These are phyloP conservation scores for Drosophila nr. fundita DNA, from an alignment of 2,888 invertebrate species.

Conservation along the genomic window DNA sequence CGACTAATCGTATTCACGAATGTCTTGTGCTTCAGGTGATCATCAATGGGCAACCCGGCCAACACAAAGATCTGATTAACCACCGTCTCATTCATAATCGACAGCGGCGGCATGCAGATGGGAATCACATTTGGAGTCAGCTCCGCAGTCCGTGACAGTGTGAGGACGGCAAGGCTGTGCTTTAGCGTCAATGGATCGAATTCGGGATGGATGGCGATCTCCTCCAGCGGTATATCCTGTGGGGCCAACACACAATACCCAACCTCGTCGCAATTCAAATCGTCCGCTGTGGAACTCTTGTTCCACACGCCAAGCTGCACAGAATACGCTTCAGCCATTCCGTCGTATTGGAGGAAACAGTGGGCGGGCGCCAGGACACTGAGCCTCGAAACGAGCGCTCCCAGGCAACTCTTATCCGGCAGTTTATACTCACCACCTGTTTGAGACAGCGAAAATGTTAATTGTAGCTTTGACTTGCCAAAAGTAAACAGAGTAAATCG, in stretches of 20 bases:
- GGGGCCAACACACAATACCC: constrained; percentile 62
- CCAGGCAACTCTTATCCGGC: constrained; percentile 46
- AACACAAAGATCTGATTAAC: constrained; percentile 49
- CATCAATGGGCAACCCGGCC: constrained; percentile 42
- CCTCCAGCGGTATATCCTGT: constrained; percentile 56
- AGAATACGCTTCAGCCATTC: constrained; percentile 52
- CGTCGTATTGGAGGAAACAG: constrained; percentile 61
- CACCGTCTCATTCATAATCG: constrained; percentile 39
- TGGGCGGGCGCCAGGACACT: constrained; percentile 65
- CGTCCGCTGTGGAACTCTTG: constrained; percentile 40
- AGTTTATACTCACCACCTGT: constrained; percentile 52
- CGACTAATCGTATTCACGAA: constrained; percentile 57
- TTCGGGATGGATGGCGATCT: constrained; percentile 63
- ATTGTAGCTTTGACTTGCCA: not conserved
- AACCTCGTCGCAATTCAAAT: constrained; percentile 39
- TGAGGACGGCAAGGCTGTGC: constrained; percentile 58
- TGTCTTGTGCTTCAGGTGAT: constrained; percentile 42
- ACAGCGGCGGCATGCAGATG: constrained; percentile 60
- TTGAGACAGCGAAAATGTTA: not conserved
- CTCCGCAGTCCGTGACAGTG: constrained; percentile 44
- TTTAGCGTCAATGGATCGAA: constrained; percentile 59
- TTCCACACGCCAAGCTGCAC: constrained; percentile 67
- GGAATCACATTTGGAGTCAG: constrained; percentile 60
- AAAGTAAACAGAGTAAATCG: not conserved
- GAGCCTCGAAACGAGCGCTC: constrained; percentile 60